Evolutionary conservation across 2,797 vertebrate species (phyloP).

Genomic region (Erethizon dorsatum): DNA sequence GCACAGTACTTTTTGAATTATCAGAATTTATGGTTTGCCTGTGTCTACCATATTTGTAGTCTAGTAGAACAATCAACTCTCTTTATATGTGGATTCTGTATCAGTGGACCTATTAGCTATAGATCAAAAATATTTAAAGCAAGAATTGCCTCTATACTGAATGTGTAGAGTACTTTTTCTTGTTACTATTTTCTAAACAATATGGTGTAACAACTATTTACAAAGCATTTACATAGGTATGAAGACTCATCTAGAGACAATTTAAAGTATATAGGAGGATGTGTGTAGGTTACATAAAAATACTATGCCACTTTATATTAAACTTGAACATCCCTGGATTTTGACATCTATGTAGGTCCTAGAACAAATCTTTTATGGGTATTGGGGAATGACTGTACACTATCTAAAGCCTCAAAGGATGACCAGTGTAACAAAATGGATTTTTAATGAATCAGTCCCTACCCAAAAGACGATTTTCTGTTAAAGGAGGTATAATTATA

Average conservation of each 20-base stretch:
- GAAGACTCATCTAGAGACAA: background rate
- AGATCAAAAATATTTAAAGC: background rate
- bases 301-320: background rate
- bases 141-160: background rate
- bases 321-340: fast-evolving
- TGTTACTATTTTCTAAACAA: background rate
- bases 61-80: background rate
- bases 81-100: background rate
- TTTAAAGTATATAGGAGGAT: too few relatives aligned
- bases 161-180: background rate
- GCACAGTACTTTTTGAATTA: background rate
- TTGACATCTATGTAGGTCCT: background rate
- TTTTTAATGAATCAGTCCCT: background rate
- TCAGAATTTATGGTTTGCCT: background rate
- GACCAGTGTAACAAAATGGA: background rate
- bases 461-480: background rate
- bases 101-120: background rate
- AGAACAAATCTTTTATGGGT: background rate
- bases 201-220: background rate
- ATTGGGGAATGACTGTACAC: background rate
- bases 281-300: background rate
- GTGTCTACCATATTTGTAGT: background rate
- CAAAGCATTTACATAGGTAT: background rate
- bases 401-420: background rate
- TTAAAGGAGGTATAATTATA: background rate